These are phyloP conservation scores for Ptyas mucosa DNA, from an alignment of 2,113 vertebrate genomes.

Conservation along the genomic window DNA sequence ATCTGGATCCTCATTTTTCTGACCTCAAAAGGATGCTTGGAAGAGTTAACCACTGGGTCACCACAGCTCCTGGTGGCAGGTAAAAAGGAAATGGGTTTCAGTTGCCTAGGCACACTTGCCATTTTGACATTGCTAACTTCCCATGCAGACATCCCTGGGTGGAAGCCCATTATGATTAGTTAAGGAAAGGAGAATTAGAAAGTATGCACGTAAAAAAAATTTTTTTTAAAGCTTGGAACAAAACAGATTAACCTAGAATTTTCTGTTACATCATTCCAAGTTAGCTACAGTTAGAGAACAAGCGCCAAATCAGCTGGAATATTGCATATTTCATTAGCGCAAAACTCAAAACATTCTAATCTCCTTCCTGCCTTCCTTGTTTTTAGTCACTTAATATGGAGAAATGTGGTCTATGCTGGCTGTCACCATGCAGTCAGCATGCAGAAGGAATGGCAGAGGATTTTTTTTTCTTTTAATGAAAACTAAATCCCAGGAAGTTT, in stretches of 20 bases:
- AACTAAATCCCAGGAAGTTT: background rate
- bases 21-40: background rate
- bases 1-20: background rate
- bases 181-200: background rate
- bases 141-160: background rate
- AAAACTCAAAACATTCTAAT: background rate
- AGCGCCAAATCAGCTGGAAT: background rate
- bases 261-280: background rate
- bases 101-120: too few species aligned
- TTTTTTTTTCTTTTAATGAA: background rate
- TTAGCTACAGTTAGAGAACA: background rate
- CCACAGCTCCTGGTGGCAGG: background rate
- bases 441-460: background rate
- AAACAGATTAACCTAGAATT: background rate
- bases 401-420: background rate
- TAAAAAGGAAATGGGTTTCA: too few species aligned
- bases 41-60: background rate
- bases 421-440: background rate
- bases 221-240: background rate
- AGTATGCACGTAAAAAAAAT: background rate
- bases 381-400: background rate
- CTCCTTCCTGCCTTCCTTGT: background rate
- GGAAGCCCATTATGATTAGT: background rate
- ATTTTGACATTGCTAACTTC: too few species aligned
- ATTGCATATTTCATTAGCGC: background rate